phyloP scores from a whole-genome alignment of 2,797 vertebrate species.

The Pitangus sulphuratus region DNA sequence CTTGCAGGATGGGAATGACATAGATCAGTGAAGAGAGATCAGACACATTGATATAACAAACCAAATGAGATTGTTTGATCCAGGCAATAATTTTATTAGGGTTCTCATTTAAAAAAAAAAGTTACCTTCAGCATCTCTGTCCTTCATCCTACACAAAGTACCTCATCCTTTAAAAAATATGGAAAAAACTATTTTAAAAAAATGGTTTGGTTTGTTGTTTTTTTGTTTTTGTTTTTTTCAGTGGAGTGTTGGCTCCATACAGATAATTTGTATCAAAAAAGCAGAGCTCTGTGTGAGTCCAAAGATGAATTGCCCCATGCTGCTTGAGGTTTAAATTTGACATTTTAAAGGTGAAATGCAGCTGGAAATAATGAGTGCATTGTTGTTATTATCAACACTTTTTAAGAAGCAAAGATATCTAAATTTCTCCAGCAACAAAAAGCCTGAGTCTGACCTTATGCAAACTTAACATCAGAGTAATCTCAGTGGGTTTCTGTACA shows the following conservation, averaged over 20 bases:
- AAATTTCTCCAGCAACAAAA: background rate
- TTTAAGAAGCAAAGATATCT: background rate
- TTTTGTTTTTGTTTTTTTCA: background rate
- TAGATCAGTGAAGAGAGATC: background rate
- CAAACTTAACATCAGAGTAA: background rate
- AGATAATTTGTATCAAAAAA: background rate
- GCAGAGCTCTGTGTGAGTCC: background rate
- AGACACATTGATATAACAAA: background rate
- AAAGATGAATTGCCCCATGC: background rate
- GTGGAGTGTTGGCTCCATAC: background rate
- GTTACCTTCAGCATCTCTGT: background rate
- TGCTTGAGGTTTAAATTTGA: background rate
- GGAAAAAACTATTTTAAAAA: background rate
- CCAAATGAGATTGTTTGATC: background rate
- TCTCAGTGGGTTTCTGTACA: background rate
- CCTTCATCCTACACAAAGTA: background rate
- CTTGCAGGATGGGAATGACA: background rate
- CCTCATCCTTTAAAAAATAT: background rate
- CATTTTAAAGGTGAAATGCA: background rate
- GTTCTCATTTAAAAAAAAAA: background rate
- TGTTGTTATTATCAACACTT: background rate
- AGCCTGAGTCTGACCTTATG: background rate
- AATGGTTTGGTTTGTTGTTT: too few species aligned
- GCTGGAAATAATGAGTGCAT: background rate
- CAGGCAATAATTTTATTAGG: background rate